These are phyloP conservation scores for Hirtodrosophila histrioides DNA, from an alignment of 2,888 invertebrate species.

Conservation along the genomic window DNA sequence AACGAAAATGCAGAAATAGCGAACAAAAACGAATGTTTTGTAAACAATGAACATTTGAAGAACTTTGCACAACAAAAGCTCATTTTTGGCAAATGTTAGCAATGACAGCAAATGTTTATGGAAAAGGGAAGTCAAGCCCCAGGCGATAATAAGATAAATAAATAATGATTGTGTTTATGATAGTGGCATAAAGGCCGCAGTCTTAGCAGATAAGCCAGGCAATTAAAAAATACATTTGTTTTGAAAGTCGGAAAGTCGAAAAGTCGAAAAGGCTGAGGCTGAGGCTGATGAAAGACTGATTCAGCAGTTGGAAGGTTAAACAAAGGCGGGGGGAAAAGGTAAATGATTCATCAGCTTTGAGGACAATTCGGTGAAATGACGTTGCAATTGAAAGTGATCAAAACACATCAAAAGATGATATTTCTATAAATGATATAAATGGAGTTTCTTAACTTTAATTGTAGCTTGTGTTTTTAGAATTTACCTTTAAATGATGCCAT, in stretches of 20 bases:
- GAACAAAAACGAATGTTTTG: slow-evolving; percentile 26
- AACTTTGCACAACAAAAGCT: slow-evolving; percentile 11
- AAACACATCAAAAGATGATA: no score
- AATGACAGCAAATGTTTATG: slow-evolving; percentile 18
- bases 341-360: no score
- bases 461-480: no score
- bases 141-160: slow-evolving; percentile 8
- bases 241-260: no score
- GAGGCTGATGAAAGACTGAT: no score
- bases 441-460: no score
- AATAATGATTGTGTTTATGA: slow-evolving; percentile 5
- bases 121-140: slow-evolving; percentile 10
- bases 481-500: no score
- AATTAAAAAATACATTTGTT: no score
- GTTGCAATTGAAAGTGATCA: slow-evolving; percentile 7
- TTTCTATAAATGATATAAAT: no score
- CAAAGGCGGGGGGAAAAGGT: not conserved
- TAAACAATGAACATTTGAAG: slow-evolving; percentile 25
- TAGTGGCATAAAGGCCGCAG: slow-evolving; percentile 4
- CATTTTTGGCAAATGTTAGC: slow-evolving; percentile 20
- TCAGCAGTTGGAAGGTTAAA: not conserved
- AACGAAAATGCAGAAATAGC: slow-evolving; percentile 9
- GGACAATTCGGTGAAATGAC: not conserved
- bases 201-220: not conserved
- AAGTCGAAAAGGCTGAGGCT: no score